Percentiles rank a stretch among this genome's conserved stretches.
Conservation (phyloP, 2,113 vertebrate species). For the Lipotes vexillifer region DNA sequence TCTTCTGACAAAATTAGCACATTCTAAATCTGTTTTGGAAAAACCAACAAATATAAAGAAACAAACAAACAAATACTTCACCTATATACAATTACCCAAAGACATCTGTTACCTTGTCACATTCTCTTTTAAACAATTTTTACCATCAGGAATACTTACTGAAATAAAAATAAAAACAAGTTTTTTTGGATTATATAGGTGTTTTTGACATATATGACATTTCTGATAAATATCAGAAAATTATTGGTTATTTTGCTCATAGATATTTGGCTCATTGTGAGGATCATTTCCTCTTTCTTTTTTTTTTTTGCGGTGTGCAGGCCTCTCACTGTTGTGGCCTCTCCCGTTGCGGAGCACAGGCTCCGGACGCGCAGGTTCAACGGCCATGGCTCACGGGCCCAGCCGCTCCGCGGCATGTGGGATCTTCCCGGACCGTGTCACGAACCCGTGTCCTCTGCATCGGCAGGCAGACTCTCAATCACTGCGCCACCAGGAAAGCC, state of each 20-base stretch:
- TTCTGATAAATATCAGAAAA: background rate
- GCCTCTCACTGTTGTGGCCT: too few relatives aligned
- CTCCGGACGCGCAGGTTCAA: too few relatives aligned
- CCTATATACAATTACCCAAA: constrained; percentile 12
- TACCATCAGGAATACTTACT: constrained; percentile 14
- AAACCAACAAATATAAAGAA: constrained; percentile 1
- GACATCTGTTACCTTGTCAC: constrained; percentile 46
- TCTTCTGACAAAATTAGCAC: constrained; percentile 39
- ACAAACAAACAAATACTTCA: background rate
- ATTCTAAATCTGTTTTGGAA: constrained; percentile 35
- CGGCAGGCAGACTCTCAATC: too few relatives aligned
- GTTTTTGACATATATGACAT: background rate
- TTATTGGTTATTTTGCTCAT: background rate
- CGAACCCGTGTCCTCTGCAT: too few relatives aligned
- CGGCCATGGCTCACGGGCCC: too few relatives aligned
- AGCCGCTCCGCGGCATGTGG: too few relatives aligned
- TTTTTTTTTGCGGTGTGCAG: too few relatives aligned
- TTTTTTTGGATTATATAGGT: background rate
- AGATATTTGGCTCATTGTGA: background rate
- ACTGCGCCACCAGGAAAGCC: too few relatives aligned
- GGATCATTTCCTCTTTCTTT: background rate
- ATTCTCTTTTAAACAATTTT: constrained; percentile 39
- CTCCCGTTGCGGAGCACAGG: too few relatives aligned
- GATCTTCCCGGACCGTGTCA: too few relatives aligned
- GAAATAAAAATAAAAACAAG: constrained; percentile 17